Conservation (phyloP, 1,140 invertebrate genomes). For the Pseudomyrmex gracilis region DNA sequence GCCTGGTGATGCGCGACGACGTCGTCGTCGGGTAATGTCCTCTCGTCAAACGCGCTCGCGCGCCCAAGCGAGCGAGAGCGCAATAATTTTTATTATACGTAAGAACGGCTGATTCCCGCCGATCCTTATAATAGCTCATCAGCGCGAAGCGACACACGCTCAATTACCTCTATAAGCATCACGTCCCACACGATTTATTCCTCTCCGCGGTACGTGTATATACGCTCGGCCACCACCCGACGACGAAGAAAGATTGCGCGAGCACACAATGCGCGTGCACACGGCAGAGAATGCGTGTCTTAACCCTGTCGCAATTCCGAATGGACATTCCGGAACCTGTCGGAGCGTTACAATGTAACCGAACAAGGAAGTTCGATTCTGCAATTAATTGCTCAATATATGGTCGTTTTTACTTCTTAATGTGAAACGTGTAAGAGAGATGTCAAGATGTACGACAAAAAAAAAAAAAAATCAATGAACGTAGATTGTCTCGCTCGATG, state of each 20-base stretch:
- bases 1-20: constrained; percentile 46
- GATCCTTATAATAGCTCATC: constrained; percentile 72
- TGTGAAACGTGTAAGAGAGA: too few species aligned
- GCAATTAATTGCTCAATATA: neutral
- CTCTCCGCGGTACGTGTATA: constrained; percentile 24
- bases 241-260: constrained; percentile 23
- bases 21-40: constrained; percentile 48
- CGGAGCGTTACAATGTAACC: neutral
- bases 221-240: constrained; percentile 17
- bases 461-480: too few species aligned
- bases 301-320: constrained; percentile 26
- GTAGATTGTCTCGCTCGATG: too few species aligned
- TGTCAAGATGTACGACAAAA: too few species aligned
- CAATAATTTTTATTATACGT: constrained; percentile 53
- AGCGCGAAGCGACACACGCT: constrained; percentile 63
- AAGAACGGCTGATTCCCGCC: constrained; percentile 60
- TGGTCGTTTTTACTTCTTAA: too few species aligned
- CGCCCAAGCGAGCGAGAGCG: constrained; percentile 1
- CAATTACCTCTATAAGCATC: constrained; percentile 67
- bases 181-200: constrained; percentile 67
- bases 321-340: constrained; percentile 14
- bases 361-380: neutral
- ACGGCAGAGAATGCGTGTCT: constrained; percentile 12
- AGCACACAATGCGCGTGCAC: constrained; percentile 25
- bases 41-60: constrained; percentile 41